Evolutionary conservation across 2,888 invertebrate genomes (phyloP).

Genomic region (Scaptomyza parva): DNA sequence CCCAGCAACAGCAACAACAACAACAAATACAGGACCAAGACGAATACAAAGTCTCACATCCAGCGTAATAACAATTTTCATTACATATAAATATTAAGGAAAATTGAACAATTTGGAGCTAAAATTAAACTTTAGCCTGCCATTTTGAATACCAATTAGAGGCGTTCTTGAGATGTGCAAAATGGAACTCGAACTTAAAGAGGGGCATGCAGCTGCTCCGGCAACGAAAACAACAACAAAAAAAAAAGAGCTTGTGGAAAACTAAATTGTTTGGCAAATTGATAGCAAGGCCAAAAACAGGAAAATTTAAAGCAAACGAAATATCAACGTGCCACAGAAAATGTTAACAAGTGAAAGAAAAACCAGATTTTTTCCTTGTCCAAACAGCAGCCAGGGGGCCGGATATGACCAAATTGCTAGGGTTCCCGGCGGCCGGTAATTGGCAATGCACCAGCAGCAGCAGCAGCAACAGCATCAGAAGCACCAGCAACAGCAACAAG

Average conservation of each 20-base stretch:
- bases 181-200: slow-evolving; percentile 3
- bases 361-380: slow-evolving; percentile 71
- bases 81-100: slow-evolving; percentile 59
- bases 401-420: slow-evolving; percentile 84
- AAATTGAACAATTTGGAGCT: slow-evolving; percentile 55
- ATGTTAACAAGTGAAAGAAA: slow-evolving; percentile 69
- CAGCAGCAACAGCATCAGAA: slow-evolving; percentile 11
- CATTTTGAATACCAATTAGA: slow-evolving; percentile 62
- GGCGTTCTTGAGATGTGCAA: not conserved
- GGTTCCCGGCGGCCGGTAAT: slow-evolving; percentile 82
- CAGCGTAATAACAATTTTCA: slow-evolving; percentile 47
- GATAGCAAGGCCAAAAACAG: slow-evolving; percentile 60
- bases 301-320: slow-evolving; percentile 65
- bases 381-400: slow-evolving; percentile 78
- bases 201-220: slow-evolving; percentile 18
- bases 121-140: slow-evolving; percentile 45
- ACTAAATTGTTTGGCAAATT: slow-evolving; percentile 44
- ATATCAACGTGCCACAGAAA: slow-evolving; percentile 60
- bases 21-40: slow-evolving; percentile 42
- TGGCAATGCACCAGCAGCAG: slow-evolving; percentile 66
- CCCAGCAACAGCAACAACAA: slow-evolving; percentile 47
- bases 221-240: slow-evolving; percentile 1
- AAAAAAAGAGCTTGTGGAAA: slow-evolving; percentile 10
- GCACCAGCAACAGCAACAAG: slow-evolving; percentile 23
- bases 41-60: not conserved